Percentiles rank a stretch among this genome's conserved stretches.
Evolutionary conservation across 1,140 invertebrate species (phyloP).

Genomic region (Pteromalus puparum): DNA sequence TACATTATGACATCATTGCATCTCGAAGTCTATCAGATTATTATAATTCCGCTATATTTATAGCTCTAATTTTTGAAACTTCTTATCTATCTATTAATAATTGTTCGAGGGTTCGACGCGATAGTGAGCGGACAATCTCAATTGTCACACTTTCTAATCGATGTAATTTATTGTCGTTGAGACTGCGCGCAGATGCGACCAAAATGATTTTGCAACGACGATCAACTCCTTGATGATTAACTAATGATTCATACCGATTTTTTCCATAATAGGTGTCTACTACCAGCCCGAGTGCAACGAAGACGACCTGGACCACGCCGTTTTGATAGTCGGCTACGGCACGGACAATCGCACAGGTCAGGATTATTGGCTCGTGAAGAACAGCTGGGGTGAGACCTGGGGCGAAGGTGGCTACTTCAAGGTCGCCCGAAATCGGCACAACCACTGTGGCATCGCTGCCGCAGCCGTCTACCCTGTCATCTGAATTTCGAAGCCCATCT

Average conservation of each 20-base stretch:
- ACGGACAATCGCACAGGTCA: conserved; percentile 72
- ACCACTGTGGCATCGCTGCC: conserved; percentile 93
- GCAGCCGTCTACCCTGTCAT: conserved; percentile 89
- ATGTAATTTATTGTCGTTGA: too few species aligned
- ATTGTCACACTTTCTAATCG: too few species aligned
- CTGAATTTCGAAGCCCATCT: conserved; percentile 72
- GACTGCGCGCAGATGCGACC: too few species aligned
- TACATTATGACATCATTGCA: too few species aligned
- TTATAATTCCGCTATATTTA: too few species aligned
- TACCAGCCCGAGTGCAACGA: conserved; percentile 82
- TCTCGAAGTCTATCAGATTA: too few species aligned
- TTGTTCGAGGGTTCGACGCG: too few species aligned
- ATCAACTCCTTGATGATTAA: too few species aligned
- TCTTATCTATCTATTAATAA: too few species aligned
- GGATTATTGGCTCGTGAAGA: conserved; percentile 91
- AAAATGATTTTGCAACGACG: too few species aligned
- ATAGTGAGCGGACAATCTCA: too few species aligned
- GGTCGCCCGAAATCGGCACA: conserved; percentile 90
- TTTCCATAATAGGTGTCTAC: conserved; percentile 80
- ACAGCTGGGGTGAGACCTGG: conserved; percentile 90
- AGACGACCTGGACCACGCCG: conserved; percentile 90
- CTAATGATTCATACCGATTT: neutral
- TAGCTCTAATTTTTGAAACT: too few species aligned
- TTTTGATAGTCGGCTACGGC: conserved; percentile 90
- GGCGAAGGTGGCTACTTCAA: conserved; percentile 91